Base-by-base conservation (phyloP, 2,888 invertebrate genomes). In the Melitaea athalia region DNA sequence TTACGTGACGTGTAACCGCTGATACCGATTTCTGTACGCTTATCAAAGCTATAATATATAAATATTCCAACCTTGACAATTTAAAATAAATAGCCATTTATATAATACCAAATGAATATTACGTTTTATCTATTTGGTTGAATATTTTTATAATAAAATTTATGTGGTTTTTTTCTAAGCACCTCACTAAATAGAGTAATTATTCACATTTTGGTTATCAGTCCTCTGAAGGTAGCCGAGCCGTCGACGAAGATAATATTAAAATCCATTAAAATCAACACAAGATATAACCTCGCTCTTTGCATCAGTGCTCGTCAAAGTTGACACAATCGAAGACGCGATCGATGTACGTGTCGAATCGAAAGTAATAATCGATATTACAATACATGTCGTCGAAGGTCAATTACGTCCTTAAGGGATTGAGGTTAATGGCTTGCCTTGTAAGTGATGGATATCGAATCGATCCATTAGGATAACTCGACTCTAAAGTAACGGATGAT, bases 351-450 rank as follows among this genome's bases (percentile, higher is more conserved):
- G 71, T 70, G 75, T 69, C 74, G 74, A 79, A 79, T 78, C 77
- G 81, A 81, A 81, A 83, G 84, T 81, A 81, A 78, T 74, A 74
- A 81, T 78, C 79, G 82, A 86, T 86, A 87, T 86, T 84, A 80
- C 75, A 74, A 73, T 73, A 71, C 68, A 78, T 79, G 77, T 80
- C 80, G 74, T 78, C 69, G 85, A 87, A 89, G 88, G 87, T 84
- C 84, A 81, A 77, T 76, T 76, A 80, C 83, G 82, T 86, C 85
- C 87, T 84, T 83, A 77, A 85, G 83, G 86, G 86, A 87, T 87
- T 85, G 83, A 83, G 86, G 86, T 81, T 87, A 88, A 88, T 85
- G 82, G 84, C 81, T 81, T 81, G 82, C 81, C 80, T 81, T 81
- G 77, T 78, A 77, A 80, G 59, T 78, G 78, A 74, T 78, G 69